Conservation (phyloP, 2,888 invertebrate genomes). For the Agrilus biguttatus region DNA sequence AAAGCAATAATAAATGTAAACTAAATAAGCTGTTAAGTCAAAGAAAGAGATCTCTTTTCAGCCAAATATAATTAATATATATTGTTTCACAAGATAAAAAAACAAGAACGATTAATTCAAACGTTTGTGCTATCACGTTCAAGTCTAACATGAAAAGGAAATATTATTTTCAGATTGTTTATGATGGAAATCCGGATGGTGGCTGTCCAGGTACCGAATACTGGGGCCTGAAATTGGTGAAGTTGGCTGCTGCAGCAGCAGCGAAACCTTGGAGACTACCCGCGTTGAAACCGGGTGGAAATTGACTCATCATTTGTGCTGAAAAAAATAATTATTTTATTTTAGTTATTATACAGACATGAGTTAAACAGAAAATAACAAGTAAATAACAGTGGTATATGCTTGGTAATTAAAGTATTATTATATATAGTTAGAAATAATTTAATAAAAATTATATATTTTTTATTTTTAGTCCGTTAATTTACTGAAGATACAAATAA, state of each 20-base stretch:
- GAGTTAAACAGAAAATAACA: not conserved
- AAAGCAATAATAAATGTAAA: too few species aligned
- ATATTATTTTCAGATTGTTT: constrained; percentile 7
- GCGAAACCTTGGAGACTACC: constrained; percentile 57
- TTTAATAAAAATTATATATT: not conserved
- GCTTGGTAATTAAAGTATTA: too few species aligned
- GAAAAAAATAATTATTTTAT: not conserved
- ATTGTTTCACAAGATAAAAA: too few species aligned
- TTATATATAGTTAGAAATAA: too few species aligned
- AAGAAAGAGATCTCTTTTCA: too few species aligned
- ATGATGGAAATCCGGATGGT: constrained; percentile 29
- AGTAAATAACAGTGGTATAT: constrained; percentile 1
- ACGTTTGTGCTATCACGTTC: too few species aligned
- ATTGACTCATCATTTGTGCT: constrained; percentile 69
- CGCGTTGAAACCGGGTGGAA: constrained; percentile 67
- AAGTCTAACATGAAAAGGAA: too few species aligned
- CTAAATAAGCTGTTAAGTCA: too few species aligned
- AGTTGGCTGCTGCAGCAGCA: constrained; percentile 67
- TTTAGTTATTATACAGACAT: not conserved
- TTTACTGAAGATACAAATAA: too few species aligned
- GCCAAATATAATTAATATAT: too few species aligned
- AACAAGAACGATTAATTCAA: too few species aligned
- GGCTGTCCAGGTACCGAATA: constrained; percentile 58
- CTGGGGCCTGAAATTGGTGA: constrained; percentile 83
- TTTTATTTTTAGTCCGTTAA: too few species aligned